Evolutionary conservation across 2,888 invertebrate genomes (phyloP).

Genomic region (Phoronis australis): DNA sequence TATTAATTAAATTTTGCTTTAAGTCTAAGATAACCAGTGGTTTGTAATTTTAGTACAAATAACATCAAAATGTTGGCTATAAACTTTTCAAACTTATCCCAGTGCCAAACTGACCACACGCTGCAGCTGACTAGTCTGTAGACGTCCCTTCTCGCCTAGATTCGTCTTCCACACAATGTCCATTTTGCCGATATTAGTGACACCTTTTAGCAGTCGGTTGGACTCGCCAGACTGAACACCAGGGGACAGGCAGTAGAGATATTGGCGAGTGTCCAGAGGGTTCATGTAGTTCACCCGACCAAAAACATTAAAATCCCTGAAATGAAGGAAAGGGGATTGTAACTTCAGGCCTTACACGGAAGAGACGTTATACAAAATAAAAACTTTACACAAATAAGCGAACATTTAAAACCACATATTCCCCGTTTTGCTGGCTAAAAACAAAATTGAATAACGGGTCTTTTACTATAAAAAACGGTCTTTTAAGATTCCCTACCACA

Average conservation of each 20-base stretch:
- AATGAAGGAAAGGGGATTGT: too few relatives aligned
- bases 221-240: constrained; percentile 70
- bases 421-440: too few relatives aligned
- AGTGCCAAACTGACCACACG: constrained; percentile 64
- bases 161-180: constrained; percentile 98
- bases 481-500: too few relatives aligned
- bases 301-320: constrained; percentile 43
- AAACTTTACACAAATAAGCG: too few relatives aligned
- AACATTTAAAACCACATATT: too few relatives aligned
- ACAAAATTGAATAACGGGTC: too few relatives aligned
- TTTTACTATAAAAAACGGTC: too few relatives aligned
- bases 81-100: not conserved
- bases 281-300: constrained; percentile 62
- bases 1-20: too few relatives aligned
- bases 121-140: constrained; percentile 92
- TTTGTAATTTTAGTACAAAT: too few relatives aligned
- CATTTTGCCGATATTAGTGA: constrained; percentile 72
- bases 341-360: too few relatives aligned
- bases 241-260: constrained; percentile 85
- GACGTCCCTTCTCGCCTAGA: constrained; percentile 90
- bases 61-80: not conserved
- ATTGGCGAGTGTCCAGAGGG: constrained; percentile 87
- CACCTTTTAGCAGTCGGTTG: constrained; percentile 66
- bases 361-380: too few relatives aligned
- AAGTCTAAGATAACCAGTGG: too few relatives aligned